Evolutionary conservation across 2,888 invertebrate genomes (phyloP).

Genomic region (Hedya salicella): DNA sequence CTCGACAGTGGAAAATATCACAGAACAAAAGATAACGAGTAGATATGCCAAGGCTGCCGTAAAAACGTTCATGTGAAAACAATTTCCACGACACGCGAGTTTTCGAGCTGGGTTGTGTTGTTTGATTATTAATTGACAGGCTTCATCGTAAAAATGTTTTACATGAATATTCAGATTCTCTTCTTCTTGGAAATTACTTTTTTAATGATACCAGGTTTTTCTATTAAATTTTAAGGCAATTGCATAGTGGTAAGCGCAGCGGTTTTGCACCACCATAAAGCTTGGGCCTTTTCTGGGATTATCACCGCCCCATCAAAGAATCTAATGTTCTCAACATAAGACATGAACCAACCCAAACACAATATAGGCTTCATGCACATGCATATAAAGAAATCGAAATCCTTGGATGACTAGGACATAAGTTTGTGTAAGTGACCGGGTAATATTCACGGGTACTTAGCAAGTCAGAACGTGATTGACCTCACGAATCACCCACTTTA

Average conservation of each 20-base stretch:
- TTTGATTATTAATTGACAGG: neutral
- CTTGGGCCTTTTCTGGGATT: too few relatives aligned
- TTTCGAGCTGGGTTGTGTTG: neutral
- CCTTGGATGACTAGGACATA: neutral
- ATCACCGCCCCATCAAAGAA: too few relatives aligned
- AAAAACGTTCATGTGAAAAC: constrained; percentile 30
- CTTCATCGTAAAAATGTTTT: neutral
- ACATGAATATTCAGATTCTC: too few relatives aligned
- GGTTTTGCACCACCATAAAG: too few relatives aligned
- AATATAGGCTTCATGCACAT: too few relatives aligned
- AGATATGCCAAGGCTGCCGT: constrained; percentile 29
- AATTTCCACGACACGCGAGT: constrained; percentile 16
- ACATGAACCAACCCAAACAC: too few relatives aligned
- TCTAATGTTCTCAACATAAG: too few relatives aligned
- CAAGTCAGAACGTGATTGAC: constrained; percentile 33
- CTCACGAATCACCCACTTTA: constrained; percentile 39
- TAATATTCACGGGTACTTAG: constrained; percentile 15
- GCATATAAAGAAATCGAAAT: too few relatives aligned
- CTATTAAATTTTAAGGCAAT: too few relatives aligned
- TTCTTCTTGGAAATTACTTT: too few relatives aligned
- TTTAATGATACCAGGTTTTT: too few relatives aligned
- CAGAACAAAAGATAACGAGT: constrained; percentile 40
- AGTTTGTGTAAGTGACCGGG: neutral
- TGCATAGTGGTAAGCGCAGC: too few relatives aligned
- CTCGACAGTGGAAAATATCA: constrained; percentile 44